Conservation (phyloP, 1,140 invertebrate genomes). For the Ceratina calcarata region DNA sequence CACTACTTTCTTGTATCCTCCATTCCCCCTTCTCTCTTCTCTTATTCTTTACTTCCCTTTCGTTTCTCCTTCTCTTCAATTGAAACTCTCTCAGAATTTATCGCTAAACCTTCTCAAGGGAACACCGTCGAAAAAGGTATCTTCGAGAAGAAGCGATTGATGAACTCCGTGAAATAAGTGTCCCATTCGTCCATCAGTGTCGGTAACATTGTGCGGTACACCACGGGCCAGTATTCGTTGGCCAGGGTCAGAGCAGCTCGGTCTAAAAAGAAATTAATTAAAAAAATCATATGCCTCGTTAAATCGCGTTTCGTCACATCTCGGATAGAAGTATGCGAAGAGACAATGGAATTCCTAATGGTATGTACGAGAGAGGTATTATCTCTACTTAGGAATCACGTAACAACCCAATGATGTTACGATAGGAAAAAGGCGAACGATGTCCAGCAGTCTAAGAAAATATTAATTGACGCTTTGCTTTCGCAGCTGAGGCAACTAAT, state of each 20-base stretch:
- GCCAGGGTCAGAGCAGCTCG: constrained; percentile 79
- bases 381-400: not conserved
- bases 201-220: constrained; percentile 82
- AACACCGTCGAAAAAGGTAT: constrained; percentile 72
- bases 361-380: no score
- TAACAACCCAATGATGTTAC: not conserved
- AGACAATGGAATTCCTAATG: no score
- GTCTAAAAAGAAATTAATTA: constrained; percentile 69
- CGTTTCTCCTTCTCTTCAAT: no score
- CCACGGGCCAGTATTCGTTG: constrained; percentile 82
- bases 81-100: constrained; percentile 2
- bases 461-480: constrained; percentile 6
- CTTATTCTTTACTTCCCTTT: not conserved
- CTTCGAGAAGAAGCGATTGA: constrained; percentile 73
- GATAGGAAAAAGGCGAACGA: not conserved
- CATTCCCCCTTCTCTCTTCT: not conserved
- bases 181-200: constrained; percentile 80
- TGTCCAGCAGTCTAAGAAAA: not conserved
- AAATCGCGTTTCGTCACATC: not conserved
- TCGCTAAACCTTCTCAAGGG: constrained; percentile 71
- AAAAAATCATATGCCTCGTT: not conserved
- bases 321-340: no score
- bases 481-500: constrained; percentile 87
- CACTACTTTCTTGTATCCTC: not conserved
- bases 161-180: constrained; percentile 64